Evolutionary conservation across 1,140 invertebrate species (phyloP), one percentile per base, ranked within the genome.

Genomic region (Globodera rostochiensis): DNA sequence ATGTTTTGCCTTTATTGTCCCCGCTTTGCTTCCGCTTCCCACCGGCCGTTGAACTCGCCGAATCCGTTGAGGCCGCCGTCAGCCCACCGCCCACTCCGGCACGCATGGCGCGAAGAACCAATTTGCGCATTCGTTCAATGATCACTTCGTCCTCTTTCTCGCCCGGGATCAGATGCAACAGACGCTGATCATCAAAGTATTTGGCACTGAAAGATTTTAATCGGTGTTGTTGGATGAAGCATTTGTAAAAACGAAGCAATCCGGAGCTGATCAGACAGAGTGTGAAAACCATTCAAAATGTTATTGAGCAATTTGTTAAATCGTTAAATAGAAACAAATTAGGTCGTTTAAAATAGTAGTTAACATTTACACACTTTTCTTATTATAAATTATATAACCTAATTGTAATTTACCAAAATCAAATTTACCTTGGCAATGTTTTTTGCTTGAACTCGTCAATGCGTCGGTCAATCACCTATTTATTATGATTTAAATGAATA

Each of bases 111-210:
- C 86, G 78, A 6, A 73, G 53, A 0, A 88, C 81, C 47, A 89
- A 79, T 7, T 84, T 81, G 15, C 82, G 83, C 88, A 89, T 90
- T 73, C 88, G 79, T 46, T 89, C 89, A 73, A 88, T 85, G 49
- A 89, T 86, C 60, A 77, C 69, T 6, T 85, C 71, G 60, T 88
- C 88, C 66, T 86, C 85, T 74, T 87, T 88, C 79, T 89, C 88
- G 36, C 88, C 88, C 5, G 88, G 87, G 75, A 89, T 89, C 88
- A 89, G 75, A 76, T 89, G 88, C 64, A 89, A 82, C n/a, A 89
- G 71, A 74, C 86, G 84, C 13, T 90, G 88, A 76, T 89, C 88
- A 73, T 89, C 88, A 80, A 89, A 89, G 76, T 89, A 89, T 77
- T 90, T 90, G 6, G 88, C 88, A 25, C 82, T 88, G 19, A 64